A percentile compares a stretch with the other conserved stretches of the same genome.
Evolutionary conservation across 2,113 vertebrate species (phyloP).

Genomic region (Podarcis raffonei): DNA sequence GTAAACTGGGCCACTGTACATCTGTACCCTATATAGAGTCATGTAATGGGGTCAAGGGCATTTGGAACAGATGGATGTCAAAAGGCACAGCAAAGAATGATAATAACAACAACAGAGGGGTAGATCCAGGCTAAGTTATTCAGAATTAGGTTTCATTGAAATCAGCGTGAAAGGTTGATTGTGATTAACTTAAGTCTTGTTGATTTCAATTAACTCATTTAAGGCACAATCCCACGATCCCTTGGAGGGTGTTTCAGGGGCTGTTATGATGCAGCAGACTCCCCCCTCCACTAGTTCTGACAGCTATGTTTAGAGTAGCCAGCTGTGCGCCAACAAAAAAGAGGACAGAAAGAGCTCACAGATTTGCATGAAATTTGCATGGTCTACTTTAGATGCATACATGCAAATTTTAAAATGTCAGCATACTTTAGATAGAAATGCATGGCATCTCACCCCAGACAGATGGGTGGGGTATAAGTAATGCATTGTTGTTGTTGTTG

Average conservation of each 20-base stretch:
- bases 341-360: too few species aligned
- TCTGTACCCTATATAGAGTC: background rate
- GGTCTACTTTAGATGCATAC: too few species aligned
- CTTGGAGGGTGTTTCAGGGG: background rate
- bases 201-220: background rate
- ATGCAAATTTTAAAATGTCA: too few species aligned
- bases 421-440: too few species aligned
- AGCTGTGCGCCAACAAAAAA: too few species aligned
- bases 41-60: slow-evolving; percentile 52
- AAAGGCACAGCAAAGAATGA: slow-evolving; percentile 49
- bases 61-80: slow-evolving; percentile 52
- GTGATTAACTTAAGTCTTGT: background rate
- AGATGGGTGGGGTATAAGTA: too few species aligned
- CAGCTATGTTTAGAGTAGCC: too few species aligned
- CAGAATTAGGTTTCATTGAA: background rate
- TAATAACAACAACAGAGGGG: background rate
- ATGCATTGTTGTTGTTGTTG: too few species aligned
- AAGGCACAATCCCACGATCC: background rate
- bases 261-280: too few species aligned
- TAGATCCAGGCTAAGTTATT: background rate
- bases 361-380: too few species aligned
- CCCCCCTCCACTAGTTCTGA: too few species aligned
- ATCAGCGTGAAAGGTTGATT: background rate
- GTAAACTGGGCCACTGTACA: slow-evolving; percentile 19
- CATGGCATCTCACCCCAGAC: too few species aligned